A percentile compares a stretch with the other conserved stretches of the same genome.
Evolutionary conservation across 1,140 invertebrate species (phyloP).

Genomic region (Cataglyphis hispanica): DNA sequence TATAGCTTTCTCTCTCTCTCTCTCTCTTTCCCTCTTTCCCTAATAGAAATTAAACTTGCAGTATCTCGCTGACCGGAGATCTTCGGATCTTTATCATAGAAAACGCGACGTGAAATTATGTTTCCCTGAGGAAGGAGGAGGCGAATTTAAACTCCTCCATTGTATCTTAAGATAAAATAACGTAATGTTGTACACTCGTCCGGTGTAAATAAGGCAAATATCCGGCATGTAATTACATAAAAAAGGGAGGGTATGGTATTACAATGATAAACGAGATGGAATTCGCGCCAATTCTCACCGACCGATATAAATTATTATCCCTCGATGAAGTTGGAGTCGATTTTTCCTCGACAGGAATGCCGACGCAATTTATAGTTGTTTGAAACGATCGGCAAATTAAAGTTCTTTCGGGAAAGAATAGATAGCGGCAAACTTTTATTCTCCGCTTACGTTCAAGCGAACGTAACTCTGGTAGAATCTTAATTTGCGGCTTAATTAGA

Average conservation of each 20-base stretch:
- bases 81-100: conserved; percentile 58
- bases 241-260: conserved; percentile 11
- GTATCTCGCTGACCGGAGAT: conserved; percentile 52
- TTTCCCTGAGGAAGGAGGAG: conserved; percentile 14
- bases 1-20: conserved; percentile 3
- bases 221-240: conserved; percentile 41
- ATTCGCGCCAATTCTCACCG: conserved; percentile 33
- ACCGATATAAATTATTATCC: conserved; percentile 48
- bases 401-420: conserved; percentile 24
- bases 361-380: conserved; percentile 41
- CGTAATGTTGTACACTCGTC: conserved; percentile 1
- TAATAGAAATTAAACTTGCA: conserved; percentile 67
- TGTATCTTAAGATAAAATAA: conserved; percentile 6
- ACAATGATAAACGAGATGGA: conserved; percentile 47
- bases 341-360: conserved; percentile 34
- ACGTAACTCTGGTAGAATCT: conserved; percentile 38
- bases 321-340: conserved; percentile 47
- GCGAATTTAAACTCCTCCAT: conserved; percentile 15
- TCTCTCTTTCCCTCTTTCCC: not conserved
- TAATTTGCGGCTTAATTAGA: conserved; percentile 44
- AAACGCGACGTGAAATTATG: conserved; percentile 47
- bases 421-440: conserved; percentile 31
- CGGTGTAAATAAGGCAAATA: conserved; percentile 32
- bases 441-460: conserved; percentile 22
- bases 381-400: conserved; percentile 46